Evolutionary conservation across 2,113 vertebrate species (phyloP).

Genomic region (Nasalis larvatus): DNA sequence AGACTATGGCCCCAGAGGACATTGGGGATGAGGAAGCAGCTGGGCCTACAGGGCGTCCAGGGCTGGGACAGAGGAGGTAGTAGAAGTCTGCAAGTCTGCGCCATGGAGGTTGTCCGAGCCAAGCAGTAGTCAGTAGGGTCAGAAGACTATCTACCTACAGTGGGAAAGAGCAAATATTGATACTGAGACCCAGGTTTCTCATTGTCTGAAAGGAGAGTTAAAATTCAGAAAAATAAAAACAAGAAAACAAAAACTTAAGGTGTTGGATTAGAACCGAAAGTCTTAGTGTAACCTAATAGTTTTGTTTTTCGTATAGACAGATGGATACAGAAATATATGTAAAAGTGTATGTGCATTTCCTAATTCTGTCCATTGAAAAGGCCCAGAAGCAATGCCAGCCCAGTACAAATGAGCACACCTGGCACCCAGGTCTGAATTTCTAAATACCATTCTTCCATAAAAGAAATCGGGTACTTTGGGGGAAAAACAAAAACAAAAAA

Average conservation of each 20-base stretch:
- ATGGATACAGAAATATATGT: not conserved
- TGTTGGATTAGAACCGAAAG: not conserved
- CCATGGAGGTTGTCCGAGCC: not conserved
- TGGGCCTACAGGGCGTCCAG: rapidly evolving
- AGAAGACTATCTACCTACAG: not conserved
- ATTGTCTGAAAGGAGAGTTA: not conserved
- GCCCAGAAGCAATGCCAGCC: not conserved
- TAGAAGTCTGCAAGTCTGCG: not conserved
- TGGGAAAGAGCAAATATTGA: not conserved
- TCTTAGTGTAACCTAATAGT: not conserved
- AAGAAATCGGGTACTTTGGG: not conserved
- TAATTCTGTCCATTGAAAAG: too few relatives aligned
- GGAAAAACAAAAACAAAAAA: not conserved
- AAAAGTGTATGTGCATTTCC: not conserved
- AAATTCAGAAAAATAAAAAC: not conserved
- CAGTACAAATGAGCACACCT: not conserved
- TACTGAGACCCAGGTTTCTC: not conserved
- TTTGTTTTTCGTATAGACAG: not conserved
- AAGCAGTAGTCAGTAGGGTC: rapidly evolving
- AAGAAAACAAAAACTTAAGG: not conserved
- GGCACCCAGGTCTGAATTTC: not conserved
- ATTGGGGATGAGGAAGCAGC: too few relatives aligned
- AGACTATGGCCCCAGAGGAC: not conserved
- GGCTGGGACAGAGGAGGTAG: not conserved
- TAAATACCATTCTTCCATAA: not conserved